Conservation (phyloP, 2,113 vertebrate species). For the Cercopithecus mona region DNA sequence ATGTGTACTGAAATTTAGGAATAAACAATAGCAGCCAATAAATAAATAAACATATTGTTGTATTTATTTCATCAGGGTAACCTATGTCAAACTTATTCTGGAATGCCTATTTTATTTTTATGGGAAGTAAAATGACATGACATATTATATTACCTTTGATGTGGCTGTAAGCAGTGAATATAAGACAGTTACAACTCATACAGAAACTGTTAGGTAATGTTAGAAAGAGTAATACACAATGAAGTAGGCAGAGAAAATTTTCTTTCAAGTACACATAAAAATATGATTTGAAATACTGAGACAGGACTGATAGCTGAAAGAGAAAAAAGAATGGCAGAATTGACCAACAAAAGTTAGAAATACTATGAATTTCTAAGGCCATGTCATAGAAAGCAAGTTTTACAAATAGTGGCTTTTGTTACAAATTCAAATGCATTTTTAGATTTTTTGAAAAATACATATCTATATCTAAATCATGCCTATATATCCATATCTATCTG, state of each 20-base stretch:
- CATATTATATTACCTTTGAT: neutral
- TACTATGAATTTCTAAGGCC: constrained; percentile 4
- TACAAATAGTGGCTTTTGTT: constrained; percentile 43
- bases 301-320: neutral
- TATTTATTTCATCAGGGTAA: constrained; percentile 20
- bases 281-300: constrained; percentile 27
- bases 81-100: constrained; percentile 25
- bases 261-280: constrained; percentile 26
- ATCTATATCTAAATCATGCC: neutral
- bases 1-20: too few relatives aligned
- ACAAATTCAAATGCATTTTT: constrained; percentile 26
- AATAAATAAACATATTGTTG: too few relatives aligned
- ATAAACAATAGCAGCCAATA: too few relatives aligned
- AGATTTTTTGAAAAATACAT: neutral
- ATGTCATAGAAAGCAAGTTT: constrained; percentile 30
- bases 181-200: constrained; percentile 41
- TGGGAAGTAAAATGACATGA: constrained; percentile 27
- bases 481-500: neutral
- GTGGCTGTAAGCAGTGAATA: neutral
- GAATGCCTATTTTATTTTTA: neutral
- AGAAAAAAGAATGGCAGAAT: constrained; percentile 46
- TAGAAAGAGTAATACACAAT: constrained; percentile 45
- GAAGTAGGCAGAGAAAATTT: neutral
- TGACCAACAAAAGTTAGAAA: constrained; percentile 42
- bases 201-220: neutral